Evolutionary conservation across 1,140 invertebrate species (phyloP), one percentile per base, ranked within the genome.

Genomic region (Drosophila equinoxialis): DNA sequence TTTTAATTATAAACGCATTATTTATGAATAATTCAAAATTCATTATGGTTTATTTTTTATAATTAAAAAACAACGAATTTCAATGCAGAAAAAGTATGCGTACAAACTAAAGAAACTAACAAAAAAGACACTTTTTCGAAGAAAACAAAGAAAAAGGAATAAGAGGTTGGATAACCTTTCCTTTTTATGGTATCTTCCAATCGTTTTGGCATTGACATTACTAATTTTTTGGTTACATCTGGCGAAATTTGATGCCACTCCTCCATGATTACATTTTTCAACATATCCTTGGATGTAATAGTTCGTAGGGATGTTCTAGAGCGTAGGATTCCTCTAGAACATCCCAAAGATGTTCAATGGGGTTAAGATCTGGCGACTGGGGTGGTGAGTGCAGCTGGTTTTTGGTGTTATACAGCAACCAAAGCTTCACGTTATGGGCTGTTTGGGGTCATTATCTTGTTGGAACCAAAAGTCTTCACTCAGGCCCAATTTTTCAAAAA

Each of bases 1-100:
- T n/a, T n/a, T n/a, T n/a, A n/a, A n/a, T n/a, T n/a, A n/a, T n/a
- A n/a, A n/a, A n/a, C n/a, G n/a, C n/a, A n/a, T n/a, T n/a, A n/a
- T n/a, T n/a, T n/a, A n/a, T n/a, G n/a, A n/a, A n/a, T n/a, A n/a
- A n/a, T n/a, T n/a, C n/a, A n/a, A n/a, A n/a, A n/a, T n/a, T n/a
- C n/a, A n/a, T n/a, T n/a, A n/a, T n/a, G n/a, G n/a, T n/a, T n/a
- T n/a, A n/a, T n/a, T n/a, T n/a, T n/a, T n/a, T n/a, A n/a, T n/a
- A 45, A 45, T 14, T 45, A 45, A 45, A 45, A 45, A 45, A 45
- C 42, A 45, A 17, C n/a, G 42, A 45, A 45, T 45, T 45, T 45
- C 42, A 17, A 17, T 5, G 4, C 14, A 20, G 42, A 48, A 48
- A 48, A 48, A 48, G 2, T 48, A 48, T 48, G 42, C 42, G 42